Conservation (phyloP, 1,140 invertebrate species). For the Leptopilina clavipes region DNA sequence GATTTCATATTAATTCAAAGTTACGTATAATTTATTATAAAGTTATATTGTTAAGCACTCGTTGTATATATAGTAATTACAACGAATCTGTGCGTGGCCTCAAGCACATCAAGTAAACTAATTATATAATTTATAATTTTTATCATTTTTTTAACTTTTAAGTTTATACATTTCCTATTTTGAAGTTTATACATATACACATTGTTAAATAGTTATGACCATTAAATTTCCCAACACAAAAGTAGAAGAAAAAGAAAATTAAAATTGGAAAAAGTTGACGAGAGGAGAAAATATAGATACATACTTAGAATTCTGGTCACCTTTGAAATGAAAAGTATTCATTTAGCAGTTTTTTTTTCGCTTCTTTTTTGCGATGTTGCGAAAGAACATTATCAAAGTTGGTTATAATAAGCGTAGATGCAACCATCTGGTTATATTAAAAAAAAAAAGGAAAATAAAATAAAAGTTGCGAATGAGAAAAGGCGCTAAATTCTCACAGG, state of each 20-base stretch:
- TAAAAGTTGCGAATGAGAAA: slow-evolving; percentile 24
- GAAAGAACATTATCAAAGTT: slow-evolving; percentile 1
- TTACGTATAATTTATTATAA: neutral
- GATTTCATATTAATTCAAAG: neutral
- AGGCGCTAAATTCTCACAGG: slow-evolving; percentile 32
- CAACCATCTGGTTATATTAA: slow-evolving; percentile 6
- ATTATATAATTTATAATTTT: neutral
- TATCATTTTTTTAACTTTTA: neutral
- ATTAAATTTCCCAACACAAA: neutral
- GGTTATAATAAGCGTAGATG: slow-evolving; percentile 27
- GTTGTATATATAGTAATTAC: too few relatives aligned
- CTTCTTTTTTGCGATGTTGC: neutral
- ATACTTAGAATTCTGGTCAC: neutral
- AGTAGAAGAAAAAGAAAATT: neutral
- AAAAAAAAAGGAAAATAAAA: neutral
- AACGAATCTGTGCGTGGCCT: too few relatives aligned
- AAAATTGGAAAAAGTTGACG: neutral
- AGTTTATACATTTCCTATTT: neutral
- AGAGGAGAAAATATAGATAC: too few relatives aligned
- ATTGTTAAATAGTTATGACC: neutral
- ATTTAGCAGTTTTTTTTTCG: neutral
- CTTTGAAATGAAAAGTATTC: neutral
- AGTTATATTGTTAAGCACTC: too few relatives aligned
- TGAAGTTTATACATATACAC: too few relatives aligned
- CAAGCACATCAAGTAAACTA: neutral